Base-by-base conservation (phyloP, 2,797 vertebrate species). In the Microctenopoma stevenorrisi region DNA sequence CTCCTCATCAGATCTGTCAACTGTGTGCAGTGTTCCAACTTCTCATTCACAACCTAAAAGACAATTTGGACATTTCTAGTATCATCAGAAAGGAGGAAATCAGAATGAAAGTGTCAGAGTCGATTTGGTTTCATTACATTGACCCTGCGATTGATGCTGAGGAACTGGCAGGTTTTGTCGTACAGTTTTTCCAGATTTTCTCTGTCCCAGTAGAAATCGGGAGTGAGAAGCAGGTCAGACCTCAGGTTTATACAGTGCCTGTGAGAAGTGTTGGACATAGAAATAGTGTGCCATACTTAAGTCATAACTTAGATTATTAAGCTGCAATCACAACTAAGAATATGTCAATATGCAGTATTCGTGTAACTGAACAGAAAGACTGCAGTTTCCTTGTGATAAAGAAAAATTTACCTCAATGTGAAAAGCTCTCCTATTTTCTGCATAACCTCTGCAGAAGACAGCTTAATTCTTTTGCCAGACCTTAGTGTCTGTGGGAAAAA, bases 171-270 rank as follows among this genome's bases (percentile, higher is more conserved):
- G 0, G 96, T 99, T 87, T 97, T 98, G 57, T 99, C 98, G 28
- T 99, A 99, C 44, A 99, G 96, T 60, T 95, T 96, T 81, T 99
- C 98, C 72, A 99, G 93, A 87, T 96, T 96, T 86, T 97, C 97
- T 93, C 98, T 82, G 68, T 99, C 98, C 98, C 98, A 99, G 90
- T 99, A 99, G 93, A 99, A 99, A 79, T 99, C 98, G 0, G 98
- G 98, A 6, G 98, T 97, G 84, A 99, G 94, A 46, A 99, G 94
- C 53, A 99, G 94, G 88, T 99, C 98, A 2, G 98, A 99, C 76
- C 97, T 96, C 89, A 99, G 89, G 91, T 99, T 99, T 89, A 99
- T 99, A 69, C 93, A 95, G 82, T 98, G 96, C 85, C 98, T 95
- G 81, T 64, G 1, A 72, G 10, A 48, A 12, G n/a, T 18, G 16